Percentiles rank a stretch among this genome's conserved stretches.
These are phyloP conservation scores for Zelleria hepariella DNA, from an alignment of 2,888 invertebrate species.

Conservation along the genomic window DNA sequence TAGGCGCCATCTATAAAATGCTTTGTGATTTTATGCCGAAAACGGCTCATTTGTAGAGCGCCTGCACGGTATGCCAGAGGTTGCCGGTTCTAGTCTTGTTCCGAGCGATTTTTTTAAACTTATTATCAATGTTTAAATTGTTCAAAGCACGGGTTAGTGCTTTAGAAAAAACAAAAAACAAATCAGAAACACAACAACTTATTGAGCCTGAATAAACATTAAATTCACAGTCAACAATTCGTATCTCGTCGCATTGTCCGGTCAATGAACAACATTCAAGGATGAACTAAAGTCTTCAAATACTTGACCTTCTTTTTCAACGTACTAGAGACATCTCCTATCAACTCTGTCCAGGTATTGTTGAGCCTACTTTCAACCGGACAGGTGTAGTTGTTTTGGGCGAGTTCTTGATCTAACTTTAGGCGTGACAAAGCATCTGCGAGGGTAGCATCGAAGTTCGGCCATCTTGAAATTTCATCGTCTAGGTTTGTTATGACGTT, in stretches of 20 bases:
- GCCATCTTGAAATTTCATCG: slow-evolving; percentile 54
- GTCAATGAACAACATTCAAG: not conserved
- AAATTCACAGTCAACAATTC: not conserved
- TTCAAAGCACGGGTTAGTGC: too few relatives aligned
- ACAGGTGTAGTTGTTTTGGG: slow-evolving; percentile 35
- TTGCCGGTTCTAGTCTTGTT: too few relatives aligned
- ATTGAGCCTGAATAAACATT: not conserved
- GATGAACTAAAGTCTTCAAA: slow-evolving; percentile 47
- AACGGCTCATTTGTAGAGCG: too few relatives aligned
- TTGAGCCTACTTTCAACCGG: slow-evolving; percentile 54
- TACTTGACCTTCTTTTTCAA: slow-evolving; percentile 71
- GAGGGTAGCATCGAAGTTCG: slow-evolving; percentile 38
- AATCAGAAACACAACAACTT: not conserved
- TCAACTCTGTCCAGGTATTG: slow-evolving; percentile 32
- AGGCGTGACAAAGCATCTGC: slow-evolving; percentile 50
- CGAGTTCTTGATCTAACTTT: slow-evolving; percentile 22
- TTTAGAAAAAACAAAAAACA: too few relatives aligned
- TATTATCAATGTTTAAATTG: too few relatives aligned
- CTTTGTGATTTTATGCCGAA: too few relatives aligned
- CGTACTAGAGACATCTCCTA: slow-evolving; percentile 64
- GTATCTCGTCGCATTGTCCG: too few relatives aligned
- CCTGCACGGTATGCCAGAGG: too few relatives aligned
- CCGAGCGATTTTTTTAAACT: too few relatives aligned
- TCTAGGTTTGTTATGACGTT: slow-evolving; percentile 44
- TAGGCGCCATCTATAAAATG: too few relatives aligned